Base-by-base conservation (phyloP, 2,797 vertebrate species). In the Falco peregrinus region DNA sequence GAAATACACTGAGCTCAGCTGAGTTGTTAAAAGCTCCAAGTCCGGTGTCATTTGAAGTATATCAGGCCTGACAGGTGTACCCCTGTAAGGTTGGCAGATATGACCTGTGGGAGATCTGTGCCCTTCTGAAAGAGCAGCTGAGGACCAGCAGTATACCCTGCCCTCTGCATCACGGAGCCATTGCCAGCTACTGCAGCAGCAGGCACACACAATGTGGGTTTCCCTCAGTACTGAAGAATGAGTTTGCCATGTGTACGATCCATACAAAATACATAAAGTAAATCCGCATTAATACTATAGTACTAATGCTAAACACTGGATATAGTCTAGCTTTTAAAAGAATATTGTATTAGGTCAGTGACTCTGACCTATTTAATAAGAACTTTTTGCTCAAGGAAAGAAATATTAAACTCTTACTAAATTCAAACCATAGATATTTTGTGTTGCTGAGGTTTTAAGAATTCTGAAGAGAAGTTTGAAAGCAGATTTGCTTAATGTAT, bases 61-160 rank as follows among this genome's bases (percentile, higher is more conserved):
- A 33, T 8, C 43, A 74, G 60, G 56, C 39, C 41, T 78, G 12
- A 73, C 16, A 80, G 90, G 53, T 71, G 6, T 25, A 6, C 28
- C 21, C 26, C 50, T 77, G 10, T 43, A 15, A 86, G 64, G 35
- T 0, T 67, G 77, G 35, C 51, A 88, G 47, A 39, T 50, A 50
- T 3, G 53, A 61, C 13, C 47, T 56, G 47, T n/a, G 35, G 65
- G 60, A 87, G 31, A 29, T 81, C 25, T 68, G 37, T 94, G 45
- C 33, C 76, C 37, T 96, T 94, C 76, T 81, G 61, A n/a, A 63
- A 74, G 35, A 48, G n/a, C 76, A 91, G 33, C 31, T 83, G 92
- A 89, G 88, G 41, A 45, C 9, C 37, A 90, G 35, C 76, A 86
- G 65, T 81, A 22, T 37, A 12, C 13, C 13, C 57, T 60, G 43